Evolutionary conservation across 2,113 vertebrate species (phyloP).

Genomic region (Gambusia holbrooki): DNA sequence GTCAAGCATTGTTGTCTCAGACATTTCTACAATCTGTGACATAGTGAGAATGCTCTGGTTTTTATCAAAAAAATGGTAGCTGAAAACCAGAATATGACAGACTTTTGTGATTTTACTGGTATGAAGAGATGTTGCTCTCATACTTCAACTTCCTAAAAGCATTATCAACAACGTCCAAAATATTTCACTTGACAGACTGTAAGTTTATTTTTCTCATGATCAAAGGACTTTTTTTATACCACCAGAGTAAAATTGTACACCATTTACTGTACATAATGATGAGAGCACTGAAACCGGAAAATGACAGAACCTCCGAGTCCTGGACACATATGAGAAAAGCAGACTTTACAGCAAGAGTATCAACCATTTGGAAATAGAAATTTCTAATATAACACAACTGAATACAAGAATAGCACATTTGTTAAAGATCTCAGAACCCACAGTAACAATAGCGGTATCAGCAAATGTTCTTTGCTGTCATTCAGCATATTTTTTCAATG

Average conservation of each 20-base stretch:
- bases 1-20: background rate
- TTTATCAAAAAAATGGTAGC: too few species aligned
- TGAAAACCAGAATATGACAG: too few species aligned
- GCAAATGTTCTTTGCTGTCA: slow-evolving; percentile 74
- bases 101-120: background rate
- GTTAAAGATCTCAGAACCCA: slow-evolving; percentile 78
- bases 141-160: too few species aligned
- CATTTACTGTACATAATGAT: slow-evolving; percentile 80
- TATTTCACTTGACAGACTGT: slow-evolving; percentile 37
- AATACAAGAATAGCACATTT: slow-evolving; percentile 81
- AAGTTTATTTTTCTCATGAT: slow-evolving; percentile 81
- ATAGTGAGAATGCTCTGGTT: background rate
- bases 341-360: slow-evolving; percentile 85
- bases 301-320: slow-evolving; percentile 77
- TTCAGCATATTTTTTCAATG: slow-evolving; percentile 54
- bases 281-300: slow-evolving; percentile 80
- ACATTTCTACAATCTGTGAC: background rate
- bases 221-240: slow-evolving; percentile 79
- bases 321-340: slow-evolving; percentile 84
- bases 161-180: background rate
- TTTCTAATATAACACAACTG: slow-evolving; percentile 82
- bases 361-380: slow-evolving; percentile 70
- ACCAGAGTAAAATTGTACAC: slow-evolving; percentile 81
- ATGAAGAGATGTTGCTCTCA: background rate
- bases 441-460: slow-evolving; percentile 63